A percentile compares a stretch with the other conserved stretches of the same genome.
Evolutionary conservation across 53 echinoderm and acorn worm genomes (phyloP).

Genomic region (Apostichopus leukothele): DNA sequence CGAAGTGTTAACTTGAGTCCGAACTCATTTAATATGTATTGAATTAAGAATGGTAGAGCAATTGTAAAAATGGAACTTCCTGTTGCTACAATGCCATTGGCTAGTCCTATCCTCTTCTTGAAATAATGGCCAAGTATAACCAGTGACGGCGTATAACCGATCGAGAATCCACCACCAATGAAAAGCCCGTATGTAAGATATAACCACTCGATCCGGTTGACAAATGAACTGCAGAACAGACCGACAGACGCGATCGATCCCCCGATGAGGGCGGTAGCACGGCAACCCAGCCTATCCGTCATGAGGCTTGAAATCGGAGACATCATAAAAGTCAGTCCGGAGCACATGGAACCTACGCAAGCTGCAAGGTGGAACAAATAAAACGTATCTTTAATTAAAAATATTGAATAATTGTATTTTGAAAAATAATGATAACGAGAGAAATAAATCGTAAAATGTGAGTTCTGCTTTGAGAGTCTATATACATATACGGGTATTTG

Average conservation of each 20-base stretch:
- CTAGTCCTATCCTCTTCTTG: constrained; percentile 82
- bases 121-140: constrained; percentile 92
- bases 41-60: constrained; percentile 72
- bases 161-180: constrained; percentile 73
- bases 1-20: constrained; percentile 54
- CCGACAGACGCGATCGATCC: constrained; percentile 71
- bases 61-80: constrained; percentile 95
- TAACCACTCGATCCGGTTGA: constrained; percentile 69
- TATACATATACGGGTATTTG: no score
- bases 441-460: no score
- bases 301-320: constrained; percentile 81
- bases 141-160: constrained; percentile 87
- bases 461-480: no score
- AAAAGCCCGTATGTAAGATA: constrained; percentile 85
- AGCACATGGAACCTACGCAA: constrained; percentile 77
- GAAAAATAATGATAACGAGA: no score
- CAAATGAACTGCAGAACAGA: constrained; percentile 77
- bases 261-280: constrained; percentile 73
- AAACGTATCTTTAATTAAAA: no score
- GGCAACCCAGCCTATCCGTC: constrained; percentile 85
- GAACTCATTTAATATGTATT: constrained; percentile 43
- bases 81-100: constrained; percentile 87
- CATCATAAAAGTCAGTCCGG: constrained; percentile 89
- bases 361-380: constrained; percentile 52
- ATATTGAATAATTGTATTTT: no score